Conservation (phyloP, 1,140 invertebrate genomes). For the Hetaerina americana region DNA sequence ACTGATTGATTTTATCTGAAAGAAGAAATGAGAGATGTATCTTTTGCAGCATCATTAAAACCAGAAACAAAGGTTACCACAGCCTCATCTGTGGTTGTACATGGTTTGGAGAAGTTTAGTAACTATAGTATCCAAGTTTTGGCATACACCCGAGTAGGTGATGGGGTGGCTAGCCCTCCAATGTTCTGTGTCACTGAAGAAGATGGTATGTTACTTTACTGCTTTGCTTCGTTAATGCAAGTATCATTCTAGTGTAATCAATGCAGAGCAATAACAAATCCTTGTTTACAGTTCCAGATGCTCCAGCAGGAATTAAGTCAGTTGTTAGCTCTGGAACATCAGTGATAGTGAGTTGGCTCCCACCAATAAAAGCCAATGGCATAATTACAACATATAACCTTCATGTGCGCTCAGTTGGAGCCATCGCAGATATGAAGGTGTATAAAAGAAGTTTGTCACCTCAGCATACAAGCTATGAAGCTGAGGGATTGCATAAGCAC, state of each 20-base stretch:
- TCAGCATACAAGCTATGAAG: constrained; percentile 33
- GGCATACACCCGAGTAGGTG: constrained; percentile 36
- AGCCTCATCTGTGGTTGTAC: constrained; percentile 14
- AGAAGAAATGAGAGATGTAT: no score
- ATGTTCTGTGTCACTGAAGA: constrained; percentile 39
- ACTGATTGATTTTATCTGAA: no score
- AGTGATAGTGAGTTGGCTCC: constrained; percentile 32
- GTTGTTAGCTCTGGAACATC: constrained; percentile 27
- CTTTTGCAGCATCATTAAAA: constrained; percentile 12
- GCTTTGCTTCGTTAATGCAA: background rate
- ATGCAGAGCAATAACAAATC: no score
- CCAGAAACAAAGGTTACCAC: constrained; percentile 17
- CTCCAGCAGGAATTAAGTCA: constrained; percentile 34
- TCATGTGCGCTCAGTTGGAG: constrained; percentile 8
- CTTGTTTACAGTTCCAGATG: constrained; percentile 29
- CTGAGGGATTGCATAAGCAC: constrained; percentile 33
- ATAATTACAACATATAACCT: constrained; percentile 30
- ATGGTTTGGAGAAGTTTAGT: constrained; percentile 36
- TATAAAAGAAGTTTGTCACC: constrained; percentile 28
- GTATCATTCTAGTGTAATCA: no score
- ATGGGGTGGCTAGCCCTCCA: constrained; percentile 34
- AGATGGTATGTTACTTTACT: constrained; percentile 29
- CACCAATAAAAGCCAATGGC: constrained; percentile 36
- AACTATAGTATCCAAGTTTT: constrained; percentile 38
- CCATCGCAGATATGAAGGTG: constrained; percentile 26